Percentiles rank a stretch among this genome's conserved stretches.
Conservation (phyloP, 2,888 invertebrate genomes). For the Rotaria socialis region DNA sequence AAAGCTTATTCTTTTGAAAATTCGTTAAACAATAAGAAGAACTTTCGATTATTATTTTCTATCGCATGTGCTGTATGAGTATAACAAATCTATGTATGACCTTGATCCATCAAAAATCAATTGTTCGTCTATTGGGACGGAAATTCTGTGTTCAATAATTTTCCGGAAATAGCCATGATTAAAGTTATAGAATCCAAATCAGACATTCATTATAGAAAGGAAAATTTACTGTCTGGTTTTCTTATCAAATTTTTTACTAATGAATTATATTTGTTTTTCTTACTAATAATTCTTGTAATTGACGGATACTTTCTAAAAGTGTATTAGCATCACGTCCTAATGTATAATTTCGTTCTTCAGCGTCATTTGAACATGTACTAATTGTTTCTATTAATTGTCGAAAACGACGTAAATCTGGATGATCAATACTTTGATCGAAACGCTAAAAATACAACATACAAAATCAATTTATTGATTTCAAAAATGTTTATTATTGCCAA, state of each 20-base stretch:
- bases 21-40: too few relatives aligned
- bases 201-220: background rate
- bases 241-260: background rate
- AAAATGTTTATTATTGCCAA: too few relatives aligned
- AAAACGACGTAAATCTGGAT: conserved; percentile 24
- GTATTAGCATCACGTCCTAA: background rate
- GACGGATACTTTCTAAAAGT: background rate
- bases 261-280: background rate
- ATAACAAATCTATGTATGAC: background rate
- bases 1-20: background rate
- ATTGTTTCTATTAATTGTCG: background rate
- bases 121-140: background rate
- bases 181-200: background rate
- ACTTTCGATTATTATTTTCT: background rate
- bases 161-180: background rate
- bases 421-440: conserved; percentile 15
- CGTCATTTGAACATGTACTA: background rate
- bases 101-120: background rate
- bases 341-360: conserved; percentile 36
- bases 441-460: background rate
- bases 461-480: background rate
- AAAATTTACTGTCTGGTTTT: background rate
- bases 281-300: conserved; percentile 13
- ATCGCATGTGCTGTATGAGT: background rate
- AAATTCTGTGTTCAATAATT: background rate